Percentiles rank a stretch among this genome's conserved stretches.
These are phyloP conservation scores for Cataglyphis livida DNA, from an alignment of 2,888 invertebrate species.

Conservation along the genomic window DNA sequence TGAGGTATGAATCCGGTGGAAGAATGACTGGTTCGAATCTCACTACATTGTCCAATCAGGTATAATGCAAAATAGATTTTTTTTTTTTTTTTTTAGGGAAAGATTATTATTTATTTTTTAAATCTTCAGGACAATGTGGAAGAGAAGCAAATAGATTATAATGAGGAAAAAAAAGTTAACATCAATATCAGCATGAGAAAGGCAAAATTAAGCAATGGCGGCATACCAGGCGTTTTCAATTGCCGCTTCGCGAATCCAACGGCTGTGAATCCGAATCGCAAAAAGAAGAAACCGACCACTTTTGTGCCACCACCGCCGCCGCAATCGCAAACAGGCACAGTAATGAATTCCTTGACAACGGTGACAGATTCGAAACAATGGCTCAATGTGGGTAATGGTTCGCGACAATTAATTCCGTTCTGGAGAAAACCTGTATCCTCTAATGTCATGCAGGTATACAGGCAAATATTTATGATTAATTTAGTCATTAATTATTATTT, in stretches of 20 bases:
- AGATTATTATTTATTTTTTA: slow-evolving; percentile 4
- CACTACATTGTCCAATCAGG: slow-evolving; percentile 77
- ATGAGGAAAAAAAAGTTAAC: slow-evolving; percentile 77
- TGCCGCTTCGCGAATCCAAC: slow-evolving; percentile 94
- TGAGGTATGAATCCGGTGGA: slow-evolving; percentile 90
- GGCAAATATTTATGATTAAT: slow-evolving; percentile 71
- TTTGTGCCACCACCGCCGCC: slow-evolving; percentile 92
- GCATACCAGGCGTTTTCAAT: slow-evolving; percentile 95
- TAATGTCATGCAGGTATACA: slow-evolving; percentile 83
- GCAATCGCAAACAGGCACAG: slow-evolving; percentile 80
- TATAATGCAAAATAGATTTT: slow-evolving; percentile 49
- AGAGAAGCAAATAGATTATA: slow-evolving; percentile 77
- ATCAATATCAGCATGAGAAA: slow-evolving; percentile 75
- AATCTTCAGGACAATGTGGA: slow-evolving; percentile 75
- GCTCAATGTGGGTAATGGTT: slow-evolving; percentile 77
- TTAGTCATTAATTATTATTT: background rate
- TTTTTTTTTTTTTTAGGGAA: background rate
- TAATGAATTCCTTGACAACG: slow-evolving; percentile 71
- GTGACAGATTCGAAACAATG: slow-evolving; percentile 80
- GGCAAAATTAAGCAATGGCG: slow-evolving; percentile 83
- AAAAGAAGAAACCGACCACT: slow-evolving; percentile 96
- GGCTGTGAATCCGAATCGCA: slow-evolving; percentile 89
- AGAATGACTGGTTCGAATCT: slow-evolving; percentile 83
- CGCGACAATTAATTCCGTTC: slow-evolving; percentile 88
- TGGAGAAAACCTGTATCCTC: slow-evolving; percentile 91